Evolutionary conservation across 2,888 invertebrate species (phyloP), one percentile per base, ranked within the genome.

Genomic region (Sinopyrophorus schimmeli): DNA sequence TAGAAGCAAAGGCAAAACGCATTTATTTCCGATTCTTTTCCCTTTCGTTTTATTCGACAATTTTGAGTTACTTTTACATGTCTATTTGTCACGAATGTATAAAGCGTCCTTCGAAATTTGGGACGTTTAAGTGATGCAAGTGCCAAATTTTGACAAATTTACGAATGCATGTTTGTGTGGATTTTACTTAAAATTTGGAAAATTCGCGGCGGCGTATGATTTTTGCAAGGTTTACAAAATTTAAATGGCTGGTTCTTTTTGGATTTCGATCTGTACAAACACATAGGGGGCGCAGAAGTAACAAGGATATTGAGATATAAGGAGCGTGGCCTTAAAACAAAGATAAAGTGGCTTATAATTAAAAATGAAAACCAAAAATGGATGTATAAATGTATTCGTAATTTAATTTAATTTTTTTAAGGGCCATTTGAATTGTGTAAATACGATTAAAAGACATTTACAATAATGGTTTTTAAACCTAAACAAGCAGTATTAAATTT

Each of bases 101-200:
- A 54, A 47, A 54, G 39, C 53, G 54, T 55, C 53, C 47, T 47
- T 53, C 15, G n/a, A 47, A 24, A 23, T 42, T 42, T 47, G 38
- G 61, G 51, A 54, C 59, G 67, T 64, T 63, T 66, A n/a, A 68
- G 71, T 72, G 72, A 72, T 72, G 68, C 63, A 70, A 72, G 72
- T 72, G 72, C 72, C 72, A 72, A 72, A 71, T 63, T 61, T 68
- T 69, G 64, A 65, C 31, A 47, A 52, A 27, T 42, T 34, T 47
- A 42, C 32, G 43, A 44, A 17, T 49, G 49, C 21, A 23, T 43
- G 49, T 42, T 35, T 17, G 20, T 28, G 27, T 28, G 41, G 35
- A 17, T 11, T 18, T 27, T 28, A 37, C 38, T 9, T 30, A 14
- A 15, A 31, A 10, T 9, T 12, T 14, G 4, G 27, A 2, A 24